Conservation (phyloP, 2,888 invertebrate genomes). For the Philhelius pedissequus region DNA sequence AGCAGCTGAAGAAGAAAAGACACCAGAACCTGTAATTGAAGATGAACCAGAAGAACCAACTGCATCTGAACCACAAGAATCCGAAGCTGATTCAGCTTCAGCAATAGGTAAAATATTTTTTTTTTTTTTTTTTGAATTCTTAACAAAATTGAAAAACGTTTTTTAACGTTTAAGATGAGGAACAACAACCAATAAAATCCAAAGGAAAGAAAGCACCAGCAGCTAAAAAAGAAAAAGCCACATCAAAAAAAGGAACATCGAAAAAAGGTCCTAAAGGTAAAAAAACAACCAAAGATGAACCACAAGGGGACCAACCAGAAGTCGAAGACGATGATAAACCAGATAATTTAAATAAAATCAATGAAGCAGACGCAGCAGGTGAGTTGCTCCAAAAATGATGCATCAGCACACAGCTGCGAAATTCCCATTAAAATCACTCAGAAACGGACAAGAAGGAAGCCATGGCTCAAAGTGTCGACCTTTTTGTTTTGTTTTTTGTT, state of each 20-base stretch:
- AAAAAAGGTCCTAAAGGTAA: constrained; percentile 62
- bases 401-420: not conserved
- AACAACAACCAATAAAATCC: constrained; percentile 31
- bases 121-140: not conserved
- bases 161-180: constrained; percentile 26
- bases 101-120: constrained; percentile 26
- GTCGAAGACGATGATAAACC: not conserved
- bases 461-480: constrained; percentile 39
- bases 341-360: not conserved
- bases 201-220: constrained; percentile 70
- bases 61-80: constrained; percentile 19
- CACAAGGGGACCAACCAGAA: not conserved
- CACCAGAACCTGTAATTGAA: not conserved
- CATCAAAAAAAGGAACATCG: constrained; percentile 29
- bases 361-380: constrained; percentile 50
- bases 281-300: constrained; percentile 30
- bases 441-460: constrained; percentile 34
- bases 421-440: constrained; percentile 13
- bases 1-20: constrained; percentile 20
- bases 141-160: not conserved
- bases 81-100: constrained; percentile 25
- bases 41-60: constrained; percentile 11
- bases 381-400: constrained; percentile 48
- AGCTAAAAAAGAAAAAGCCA: constrained; percentile 31
- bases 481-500: constrained; percentile 21